Conservation (phyloP, 2,888 invertebrate genomes). For the Melipona bicolor region DNA sequence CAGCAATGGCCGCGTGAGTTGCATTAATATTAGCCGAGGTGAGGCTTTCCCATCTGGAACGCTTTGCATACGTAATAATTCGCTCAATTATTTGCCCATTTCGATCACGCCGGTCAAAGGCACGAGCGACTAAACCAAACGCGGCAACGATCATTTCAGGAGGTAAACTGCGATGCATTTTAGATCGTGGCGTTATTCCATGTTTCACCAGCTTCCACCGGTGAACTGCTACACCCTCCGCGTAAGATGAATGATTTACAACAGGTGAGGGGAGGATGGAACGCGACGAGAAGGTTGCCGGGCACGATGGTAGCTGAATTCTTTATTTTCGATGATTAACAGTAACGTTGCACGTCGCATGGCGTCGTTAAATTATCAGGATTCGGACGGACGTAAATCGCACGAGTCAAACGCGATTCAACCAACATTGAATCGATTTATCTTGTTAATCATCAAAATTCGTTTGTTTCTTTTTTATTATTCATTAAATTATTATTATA, state of each 20-base stretch:
- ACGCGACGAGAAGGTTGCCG: neutral
- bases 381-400: neutral
- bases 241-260: constrained; percentile 19
- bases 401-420: neutral
- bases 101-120: constrained; percentile 48
- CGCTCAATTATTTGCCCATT: constrained; percentile 56
- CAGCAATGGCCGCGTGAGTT: constrained; percentile 25
- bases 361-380: neutral
- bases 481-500: too few species aligned
- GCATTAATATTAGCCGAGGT: constrained; percentile 49
- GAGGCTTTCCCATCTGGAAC: constrained; percentile 28
- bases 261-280: neutral
- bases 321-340: neutral
- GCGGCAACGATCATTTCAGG: constrained; percentile 26
- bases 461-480: neutral
- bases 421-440: neutral
- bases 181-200: neutral
- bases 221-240: neutral
- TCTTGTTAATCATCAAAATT: neutral
- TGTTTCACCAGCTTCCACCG: neutral
- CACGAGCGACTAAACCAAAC: constrained; percentile 40
- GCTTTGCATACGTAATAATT: constrained; percentile 51
- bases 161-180: constrained; percentile 9
- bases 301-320: neutral
- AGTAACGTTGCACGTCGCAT: neutral